A percentile compares a stretch with the other conserved stretches of the same genome.
Evolutionary conservation across 2,888 invertebrate species (phyloP).

Genomic region (Ellobium chinense): DNA sequence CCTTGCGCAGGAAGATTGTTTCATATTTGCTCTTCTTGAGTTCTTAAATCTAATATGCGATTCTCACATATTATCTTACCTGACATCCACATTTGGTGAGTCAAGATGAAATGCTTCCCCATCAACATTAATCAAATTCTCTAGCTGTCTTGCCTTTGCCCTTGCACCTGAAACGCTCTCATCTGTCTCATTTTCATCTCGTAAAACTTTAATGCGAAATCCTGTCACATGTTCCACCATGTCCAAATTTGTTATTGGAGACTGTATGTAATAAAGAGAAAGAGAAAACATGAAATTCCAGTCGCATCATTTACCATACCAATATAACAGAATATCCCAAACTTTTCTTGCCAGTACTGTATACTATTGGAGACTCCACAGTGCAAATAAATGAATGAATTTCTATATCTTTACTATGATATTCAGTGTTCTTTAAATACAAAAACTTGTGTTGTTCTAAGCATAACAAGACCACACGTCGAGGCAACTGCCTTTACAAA

Average conservation of each 20-base stretch:
- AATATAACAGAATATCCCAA: not conserved
- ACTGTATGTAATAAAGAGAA: not conserved
- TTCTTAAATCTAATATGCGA: too few species aligned
- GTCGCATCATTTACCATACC: too few species aligned
- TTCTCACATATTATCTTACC: constrained; percentile 14
- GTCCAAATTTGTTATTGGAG: constrained; percentile 6
- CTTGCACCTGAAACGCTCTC: constrained; percentile 1
- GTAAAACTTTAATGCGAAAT: constrained; percentile 7
- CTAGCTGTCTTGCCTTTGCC: constrained; percentile 17
- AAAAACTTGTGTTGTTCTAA: too few species aligned
- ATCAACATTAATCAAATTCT: constrained; percentile 8
- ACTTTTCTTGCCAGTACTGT: not conserved
- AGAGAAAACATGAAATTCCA: too few species aligned
- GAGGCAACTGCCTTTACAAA: too few species aligned
- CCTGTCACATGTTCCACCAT: constrained; percentile 10
- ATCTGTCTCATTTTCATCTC: constrained; percentile 20
- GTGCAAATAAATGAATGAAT: too few species aligned
- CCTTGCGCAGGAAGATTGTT: not conserved
- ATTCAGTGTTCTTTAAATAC: too few species aligned
- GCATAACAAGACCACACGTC: too few species aligned
- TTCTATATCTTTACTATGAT: too few species aligned
- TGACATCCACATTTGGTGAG: not conserved
- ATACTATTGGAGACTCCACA: too few species aligned
- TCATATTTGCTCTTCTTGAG: not conserved
- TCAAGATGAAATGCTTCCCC: constrained; percentile 2